Evolutionary conservation across 2,113 vertebrate species (phyloP).

Genomic region (Muntiacus muntjak): DNA sequence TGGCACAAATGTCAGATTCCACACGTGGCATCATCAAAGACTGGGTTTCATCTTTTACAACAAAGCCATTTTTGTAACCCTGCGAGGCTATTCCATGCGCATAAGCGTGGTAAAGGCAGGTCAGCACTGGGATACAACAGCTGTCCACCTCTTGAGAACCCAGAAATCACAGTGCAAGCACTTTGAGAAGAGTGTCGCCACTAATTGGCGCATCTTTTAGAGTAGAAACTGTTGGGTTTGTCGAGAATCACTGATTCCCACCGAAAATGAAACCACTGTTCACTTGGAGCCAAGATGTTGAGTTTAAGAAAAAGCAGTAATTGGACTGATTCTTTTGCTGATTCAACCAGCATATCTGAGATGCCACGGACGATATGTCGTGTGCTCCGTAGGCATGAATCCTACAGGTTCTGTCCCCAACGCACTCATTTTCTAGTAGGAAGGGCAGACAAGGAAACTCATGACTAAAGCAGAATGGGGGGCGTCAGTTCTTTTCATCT

Average conservation of each 20-base stretch:
- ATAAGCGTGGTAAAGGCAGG: too few relatives aligned
- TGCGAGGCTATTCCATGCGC: accelerated
- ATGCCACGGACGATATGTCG: accelerated
- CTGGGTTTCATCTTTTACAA: background rate
- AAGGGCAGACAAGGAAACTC: background rate
- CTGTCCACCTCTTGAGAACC: accelerated
- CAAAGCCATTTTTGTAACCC: background rate
- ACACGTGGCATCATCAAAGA: background rate
- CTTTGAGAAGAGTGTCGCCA: too few relatives aligned
- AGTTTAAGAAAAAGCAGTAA: background rate
- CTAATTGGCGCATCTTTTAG: background rate
- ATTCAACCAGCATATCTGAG: background rate
- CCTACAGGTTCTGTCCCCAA: background rate
- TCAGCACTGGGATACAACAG: background rate
- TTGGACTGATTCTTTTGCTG: background rate
- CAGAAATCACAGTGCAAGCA: too few relatives aligned
- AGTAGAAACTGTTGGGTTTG: background rate
- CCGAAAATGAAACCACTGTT: background rate
- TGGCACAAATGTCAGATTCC: background rate
- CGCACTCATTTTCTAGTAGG: background rate
- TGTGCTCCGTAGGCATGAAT: background rate
- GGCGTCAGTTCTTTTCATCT: background rate
- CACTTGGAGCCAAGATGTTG: background rate
- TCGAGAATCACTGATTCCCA: background rate
- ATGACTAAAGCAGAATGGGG: background rate